phyloP scores from a whole-genome alignment of 2,888 invertebrate species.

The Poecilus cupreus region DNA sequence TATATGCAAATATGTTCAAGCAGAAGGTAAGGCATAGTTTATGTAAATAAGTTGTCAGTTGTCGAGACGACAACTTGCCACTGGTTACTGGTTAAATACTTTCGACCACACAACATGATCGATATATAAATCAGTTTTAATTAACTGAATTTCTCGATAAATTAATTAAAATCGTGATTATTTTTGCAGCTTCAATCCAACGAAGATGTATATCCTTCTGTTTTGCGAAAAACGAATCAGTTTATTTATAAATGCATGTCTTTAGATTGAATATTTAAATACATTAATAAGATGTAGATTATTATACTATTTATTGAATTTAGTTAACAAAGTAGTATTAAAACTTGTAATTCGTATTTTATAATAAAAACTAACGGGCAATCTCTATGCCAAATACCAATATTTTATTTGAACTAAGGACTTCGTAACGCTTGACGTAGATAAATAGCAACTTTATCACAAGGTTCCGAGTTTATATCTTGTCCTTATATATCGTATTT shows the following conservation, averaged over 20 bases:
- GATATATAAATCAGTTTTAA: slow-evolving; percentile 53
- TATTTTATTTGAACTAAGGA: too few relatives aligned
- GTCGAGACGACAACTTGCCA: background rate
- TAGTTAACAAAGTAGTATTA: too few relatives aligned
- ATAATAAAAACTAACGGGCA: too few relatives aligned
- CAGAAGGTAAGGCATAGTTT: background rate
- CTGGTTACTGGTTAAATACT: slow-evolving; percentile 15
- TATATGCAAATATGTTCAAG: slow-evolving; percentile 27
- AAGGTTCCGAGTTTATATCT: too few relatives aligned
- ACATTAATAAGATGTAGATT: too few relatives aligned
- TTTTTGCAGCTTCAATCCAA: background rate
- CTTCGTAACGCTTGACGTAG: too few relatives aligned
- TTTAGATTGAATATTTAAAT: too few relatives aligned
- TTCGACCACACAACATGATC: slow-evolving; percentile 49
- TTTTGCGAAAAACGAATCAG: background rate
- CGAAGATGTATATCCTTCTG: background rate
- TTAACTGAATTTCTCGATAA: slow-evolving; percentile 13
- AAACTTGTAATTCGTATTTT: too few relatives aligned
- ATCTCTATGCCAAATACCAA: too few relatives aligned
- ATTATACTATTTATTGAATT: too few relatives aligned
- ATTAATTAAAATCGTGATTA: slow-evolving; percentile 12
- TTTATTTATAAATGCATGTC: background rate
- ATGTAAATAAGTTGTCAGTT: slow-evolving; percentile 34
- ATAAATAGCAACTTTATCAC: too few relatives aligned
- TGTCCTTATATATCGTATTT: too few relatives aligned